Evolutionary conservation across 2,888 invertebrate species (phyloP).

Genomic region (Erynnis tages): DNA sequence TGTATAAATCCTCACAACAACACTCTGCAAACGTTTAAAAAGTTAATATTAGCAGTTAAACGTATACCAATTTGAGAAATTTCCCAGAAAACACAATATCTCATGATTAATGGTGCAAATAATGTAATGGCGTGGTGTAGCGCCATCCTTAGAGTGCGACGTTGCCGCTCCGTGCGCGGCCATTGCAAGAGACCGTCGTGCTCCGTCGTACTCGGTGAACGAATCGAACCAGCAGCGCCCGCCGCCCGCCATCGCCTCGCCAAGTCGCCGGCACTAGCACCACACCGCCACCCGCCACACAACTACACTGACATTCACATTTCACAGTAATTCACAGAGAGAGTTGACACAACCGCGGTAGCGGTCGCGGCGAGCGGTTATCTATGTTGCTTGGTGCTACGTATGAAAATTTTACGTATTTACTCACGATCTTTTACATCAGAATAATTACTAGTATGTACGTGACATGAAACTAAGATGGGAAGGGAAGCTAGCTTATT

Average conservation of each 20-base stretch:
- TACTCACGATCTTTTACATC: too few relatives aligned
- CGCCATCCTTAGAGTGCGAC: conserved; percentile 17
- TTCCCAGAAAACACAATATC: conserved; percentile 20
- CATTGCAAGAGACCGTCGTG: conserved; percentile 18
- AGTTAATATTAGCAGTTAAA: conserved; percentile 4
- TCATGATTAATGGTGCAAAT: conserved; percentile 23
- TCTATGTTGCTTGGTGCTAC: too few relatives aligned
- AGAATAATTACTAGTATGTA: too few relatives aligned
- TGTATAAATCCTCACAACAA: neutral
- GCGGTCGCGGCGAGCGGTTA: too few relatives aligned
- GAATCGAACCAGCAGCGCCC: neutral
- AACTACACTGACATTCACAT: too few relatives aligned
- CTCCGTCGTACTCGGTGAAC: conserved; percentile 5
- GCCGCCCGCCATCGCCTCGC: neutral
- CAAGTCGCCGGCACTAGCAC: too few relatives aligned
- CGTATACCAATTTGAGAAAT: conserved; percentile 8
- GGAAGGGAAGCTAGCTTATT: too few relatives aligned
- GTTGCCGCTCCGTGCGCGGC: conserved; percentile 22
- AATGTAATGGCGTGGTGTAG: conserved; percentile 22
- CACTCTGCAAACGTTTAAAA: neutral
- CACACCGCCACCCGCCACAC: too few relatives aligned
- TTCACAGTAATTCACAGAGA: too few relatives aligned
- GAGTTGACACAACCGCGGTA: too few relatives aligned
- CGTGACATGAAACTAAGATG: too few relatives aligned
- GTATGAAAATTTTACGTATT: too few relatives aligned